These are phyloP conservation scores for Craniophora ligustri DNA, from an alignment of 2,888 invertebrate genomes.

Conservation along the genomic window DNA sequence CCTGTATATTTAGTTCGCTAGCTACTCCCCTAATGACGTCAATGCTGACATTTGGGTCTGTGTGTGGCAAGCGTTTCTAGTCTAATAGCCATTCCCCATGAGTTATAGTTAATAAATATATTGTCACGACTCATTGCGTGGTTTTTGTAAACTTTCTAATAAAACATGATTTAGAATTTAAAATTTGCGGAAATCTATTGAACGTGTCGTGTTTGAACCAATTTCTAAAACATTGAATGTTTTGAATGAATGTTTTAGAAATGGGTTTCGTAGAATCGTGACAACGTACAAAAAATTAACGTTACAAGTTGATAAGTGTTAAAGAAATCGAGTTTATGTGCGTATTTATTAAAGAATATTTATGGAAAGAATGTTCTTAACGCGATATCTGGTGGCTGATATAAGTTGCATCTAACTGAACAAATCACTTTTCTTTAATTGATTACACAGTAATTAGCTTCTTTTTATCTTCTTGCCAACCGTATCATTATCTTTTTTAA, in stretches of 20 bases:
- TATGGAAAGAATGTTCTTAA: neutral
- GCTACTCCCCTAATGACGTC: constrained; percentile 80
- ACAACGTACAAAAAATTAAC: neutral
- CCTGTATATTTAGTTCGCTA: constrained; percentile 73
- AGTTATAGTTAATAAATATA: constrained; percentile 58
- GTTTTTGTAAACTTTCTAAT: constrained; percentile 35
- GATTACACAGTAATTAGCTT: no score
- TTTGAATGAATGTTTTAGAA: neutral
- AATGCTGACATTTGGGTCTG: constrained; percentile 83
- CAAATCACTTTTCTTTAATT: neutral
- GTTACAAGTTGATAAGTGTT: neutral
- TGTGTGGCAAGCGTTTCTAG: constrained; percentile 56
- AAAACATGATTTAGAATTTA: constrained; percentile 11
- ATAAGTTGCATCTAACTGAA: neutral
- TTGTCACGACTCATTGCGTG: constrained; percentile 32
- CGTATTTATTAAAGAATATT: no score
- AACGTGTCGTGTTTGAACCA: no score
- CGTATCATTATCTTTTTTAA: no score
- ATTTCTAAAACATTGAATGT: no score
- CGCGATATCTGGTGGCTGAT: neutral
- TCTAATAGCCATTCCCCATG: constrained; percentile 54
- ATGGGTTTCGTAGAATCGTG: neutral
- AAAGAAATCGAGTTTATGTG: neutral
- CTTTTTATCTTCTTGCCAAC: no score
- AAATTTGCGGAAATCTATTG: neutral